Evolutionary conservation across 2,797 vertebrate species (phyloP).

Genomic region (Cichlasoma orientale): DNA sequence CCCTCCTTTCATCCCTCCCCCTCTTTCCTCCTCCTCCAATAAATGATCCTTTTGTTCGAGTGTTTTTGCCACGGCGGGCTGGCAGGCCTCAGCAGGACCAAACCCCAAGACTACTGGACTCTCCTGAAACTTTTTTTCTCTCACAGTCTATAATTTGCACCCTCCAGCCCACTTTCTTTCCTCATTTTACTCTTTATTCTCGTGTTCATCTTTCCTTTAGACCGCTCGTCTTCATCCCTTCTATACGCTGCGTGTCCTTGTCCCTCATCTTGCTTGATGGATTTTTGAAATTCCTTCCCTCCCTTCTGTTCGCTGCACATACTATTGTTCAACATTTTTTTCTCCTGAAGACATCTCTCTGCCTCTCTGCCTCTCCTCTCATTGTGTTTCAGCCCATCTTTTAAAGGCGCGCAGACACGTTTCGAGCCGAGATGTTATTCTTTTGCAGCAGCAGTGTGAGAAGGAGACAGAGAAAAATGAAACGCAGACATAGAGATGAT

Average conservation of each 20-base stretch:
- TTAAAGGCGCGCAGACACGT: constrained; percentile 4
- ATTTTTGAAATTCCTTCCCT: constrained; percentile 69
- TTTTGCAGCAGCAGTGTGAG: constrained; percentile 12
- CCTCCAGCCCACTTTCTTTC: constrained; percentile 1
- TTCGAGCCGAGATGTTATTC: constrained; percentile 8
- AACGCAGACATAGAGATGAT: constrained; percentile 6
- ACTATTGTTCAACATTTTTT: constrained; percentile 38
- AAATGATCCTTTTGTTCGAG: constrained; percentile 82
- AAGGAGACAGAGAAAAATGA: constrained; percentile 1
- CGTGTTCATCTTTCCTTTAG: neutral
- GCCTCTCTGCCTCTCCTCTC: constrained; percentile 34
- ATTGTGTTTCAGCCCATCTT: constrained; percentile 28
- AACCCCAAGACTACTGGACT: constrained; percentile 52
- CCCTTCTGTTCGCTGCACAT: constrained; percentile 47
- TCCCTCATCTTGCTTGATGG: constrained; percentile 44
- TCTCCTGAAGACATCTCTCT: constrained; percentile 26
- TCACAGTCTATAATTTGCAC: constrained; percentile 30
- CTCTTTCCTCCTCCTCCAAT: constrained; percentile 76
- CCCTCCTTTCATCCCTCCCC: constrained; percentile 69
- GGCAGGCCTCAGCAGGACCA: constrained; percentile 59
- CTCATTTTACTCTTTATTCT: neutral
- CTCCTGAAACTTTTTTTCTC: constrained; percentile 41
- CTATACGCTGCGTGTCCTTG: constrained; percentile 32
- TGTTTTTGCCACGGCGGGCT: constrained; percentile 67
- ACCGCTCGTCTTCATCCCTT: neutral